Evolutionary conservation across 2,888 invertebrate species (phyloP).

Genomic region (Steromphala cineraria): DNA sequence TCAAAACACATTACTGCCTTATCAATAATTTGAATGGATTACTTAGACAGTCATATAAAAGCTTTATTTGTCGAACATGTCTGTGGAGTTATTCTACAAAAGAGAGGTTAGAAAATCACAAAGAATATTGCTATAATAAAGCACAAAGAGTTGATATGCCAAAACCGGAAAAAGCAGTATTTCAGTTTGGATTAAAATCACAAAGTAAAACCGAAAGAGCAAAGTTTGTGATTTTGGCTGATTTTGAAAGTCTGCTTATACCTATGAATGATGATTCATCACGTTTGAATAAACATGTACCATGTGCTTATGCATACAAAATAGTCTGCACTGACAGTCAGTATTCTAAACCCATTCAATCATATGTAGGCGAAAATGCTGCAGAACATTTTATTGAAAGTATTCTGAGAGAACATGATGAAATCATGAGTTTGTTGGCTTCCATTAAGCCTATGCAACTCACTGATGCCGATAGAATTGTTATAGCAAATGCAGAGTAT

Average conservation of each 20-base stretch:
- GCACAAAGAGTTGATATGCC: not conserved
- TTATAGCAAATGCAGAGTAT: not conserved
- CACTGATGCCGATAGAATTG: not conserved
- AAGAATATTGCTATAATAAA: not conserved
- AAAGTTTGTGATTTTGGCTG: not conserved
- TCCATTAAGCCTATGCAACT: not conserved
- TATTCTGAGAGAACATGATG: not conserved
- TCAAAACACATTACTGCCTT: not conserved
- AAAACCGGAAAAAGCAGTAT: not conserved
- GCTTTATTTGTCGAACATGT: not conserved
- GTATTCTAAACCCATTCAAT: not conserved
- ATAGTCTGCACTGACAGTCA: not conserved
- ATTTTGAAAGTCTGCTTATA: not conserved
- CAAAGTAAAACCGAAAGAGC: not conserved
- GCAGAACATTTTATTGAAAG: not conserved
- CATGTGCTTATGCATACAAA: not conserved
- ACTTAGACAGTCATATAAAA: not conserved
- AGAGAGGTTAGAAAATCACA: not conserved
- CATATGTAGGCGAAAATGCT: not conserved
- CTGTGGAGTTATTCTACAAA: not conserved
- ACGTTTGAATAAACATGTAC: not conserved
- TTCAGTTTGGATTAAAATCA: not conserved
- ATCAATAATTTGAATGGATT: not conserved
- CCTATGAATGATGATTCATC: not conserved
- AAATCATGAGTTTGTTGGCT: not conserved